These are phyloP conservation scores for Amphipoea oculea DNA, from an alignment of 2,888 invertebrate genomes.

Conservation along the genomic window DNA sequence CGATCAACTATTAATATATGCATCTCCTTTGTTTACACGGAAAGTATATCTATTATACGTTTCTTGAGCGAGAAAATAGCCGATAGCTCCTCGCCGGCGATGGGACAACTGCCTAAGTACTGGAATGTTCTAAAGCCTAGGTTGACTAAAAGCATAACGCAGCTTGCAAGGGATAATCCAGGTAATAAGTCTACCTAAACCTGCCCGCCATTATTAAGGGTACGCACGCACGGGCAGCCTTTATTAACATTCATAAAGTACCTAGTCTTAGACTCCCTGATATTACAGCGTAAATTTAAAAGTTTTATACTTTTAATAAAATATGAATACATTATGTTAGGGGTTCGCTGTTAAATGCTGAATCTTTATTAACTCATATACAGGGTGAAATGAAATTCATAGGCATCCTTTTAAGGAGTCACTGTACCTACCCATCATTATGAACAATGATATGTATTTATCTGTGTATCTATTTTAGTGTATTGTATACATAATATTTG, in stretches of 20 bases:
- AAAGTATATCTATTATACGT: too few relatives aligned
- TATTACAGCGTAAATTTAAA: conserved; percentile 24
- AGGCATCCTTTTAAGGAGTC: too few relatives aligned
- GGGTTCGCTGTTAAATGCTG: neutral
- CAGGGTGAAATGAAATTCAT: too few relatives aligned
- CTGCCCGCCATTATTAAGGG: conserved; percentile 69
- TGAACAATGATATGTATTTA: too few relatives aligned
- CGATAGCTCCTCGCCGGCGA: too few relatives aligned
- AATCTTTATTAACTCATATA: neutral
- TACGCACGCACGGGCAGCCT: conserved; percentile 53
- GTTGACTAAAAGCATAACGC: conserved; percentile 12
- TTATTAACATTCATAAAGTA: conserved; percentile 53
- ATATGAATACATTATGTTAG: neutral
- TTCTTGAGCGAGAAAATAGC: too few relatives aligned
- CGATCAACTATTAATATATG: too few relatives aligned
- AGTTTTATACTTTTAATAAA: conserved; percentile 11
- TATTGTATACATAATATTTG: too few relatives aligned
- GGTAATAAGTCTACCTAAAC: conserved; percentile 70
- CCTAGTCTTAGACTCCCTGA: conserved; percentile 17
- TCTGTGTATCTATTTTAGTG: too few relatives aligned
- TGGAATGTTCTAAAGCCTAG: conserved; percentile 7
- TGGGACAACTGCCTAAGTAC: too few relatives aligned
- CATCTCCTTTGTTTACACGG: too few relatives aligned
- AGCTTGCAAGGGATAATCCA: conserved; percentile 63
- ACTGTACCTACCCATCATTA: too few relatives aligned